Percentiles rank a stretch among this genome's conserved stretches.
phyloP scores from a whole-genome alignment of 2,797 vertebrate genomes.

The Girardinus metallicus region DNA sequence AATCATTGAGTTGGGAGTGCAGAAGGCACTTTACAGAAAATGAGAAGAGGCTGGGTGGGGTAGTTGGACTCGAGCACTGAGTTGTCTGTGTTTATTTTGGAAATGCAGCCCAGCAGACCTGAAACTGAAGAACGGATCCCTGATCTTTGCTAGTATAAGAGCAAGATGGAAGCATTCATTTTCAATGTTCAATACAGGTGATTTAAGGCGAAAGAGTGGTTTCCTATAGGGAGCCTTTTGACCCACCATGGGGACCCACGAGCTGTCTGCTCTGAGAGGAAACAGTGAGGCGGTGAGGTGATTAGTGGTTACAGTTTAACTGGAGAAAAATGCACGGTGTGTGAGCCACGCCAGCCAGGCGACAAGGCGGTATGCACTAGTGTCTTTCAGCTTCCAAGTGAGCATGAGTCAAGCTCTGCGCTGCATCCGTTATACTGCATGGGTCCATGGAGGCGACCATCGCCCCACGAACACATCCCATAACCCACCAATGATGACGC shows the following conservation, averaged over 20 bases:
- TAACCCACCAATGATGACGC: constrained; percentile 25
- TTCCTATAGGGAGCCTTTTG: constrained; percentile 41
- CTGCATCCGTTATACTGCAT: constrained; percentile 49
- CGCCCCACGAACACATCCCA: constrained; percentile 37
- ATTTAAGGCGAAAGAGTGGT: constrained; percentile 42
- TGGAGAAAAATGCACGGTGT: constrained; percentile 81
- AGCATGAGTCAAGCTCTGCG: constrained; percentile 62
- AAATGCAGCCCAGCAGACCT: constrained; percentile 70
- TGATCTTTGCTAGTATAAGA: constrained; percentile 36
- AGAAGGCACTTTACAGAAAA: constrained; percentile 59
- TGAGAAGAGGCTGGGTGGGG: constrained; percentile 69
- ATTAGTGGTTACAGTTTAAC: constrained; percentile 88
- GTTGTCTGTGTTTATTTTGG: constrained; percentile 84
- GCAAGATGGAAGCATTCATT: constrained; percentile 27
- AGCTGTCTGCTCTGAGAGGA: constrained; percentile 76
- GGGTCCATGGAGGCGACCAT: constrained; percentile 35
- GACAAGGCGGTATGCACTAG: constrained; percentile 63
- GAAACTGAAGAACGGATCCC: constrained; percentile 69
- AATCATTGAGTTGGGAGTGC: constrained; percentile 53
- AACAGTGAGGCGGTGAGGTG: constrained; percentile 76
- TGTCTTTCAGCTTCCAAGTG: constrained; percentile 55
- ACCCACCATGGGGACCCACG: constrained; percentile 62
- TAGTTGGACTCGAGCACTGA: constrained; percentile 68
- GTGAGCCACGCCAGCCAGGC: constrained; percentile 65
- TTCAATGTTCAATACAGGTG: constrained; percentile 64